Conservation (phyloP, 2,113 vertebrate species). For the Hippocampus abdominalis region DNA sequence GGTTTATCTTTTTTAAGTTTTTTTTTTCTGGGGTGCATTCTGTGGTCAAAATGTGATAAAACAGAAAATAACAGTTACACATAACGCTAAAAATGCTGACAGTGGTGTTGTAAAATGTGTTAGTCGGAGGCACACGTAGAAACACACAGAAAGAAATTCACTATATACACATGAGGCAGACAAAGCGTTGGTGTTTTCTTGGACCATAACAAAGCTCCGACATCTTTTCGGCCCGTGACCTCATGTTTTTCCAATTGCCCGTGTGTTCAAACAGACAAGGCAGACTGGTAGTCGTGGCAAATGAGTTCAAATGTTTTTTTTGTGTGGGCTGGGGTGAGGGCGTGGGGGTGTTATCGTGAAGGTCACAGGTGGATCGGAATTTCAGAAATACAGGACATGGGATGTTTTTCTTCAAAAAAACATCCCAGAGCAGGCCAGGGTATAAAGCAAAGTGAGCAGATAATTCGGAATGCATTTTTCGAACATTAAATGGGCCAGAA, state of each 20-base stretch:
- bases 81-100: slow-evolving; percentile 38
- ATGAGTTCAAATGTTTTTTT: slow-evolving; percentile 25
- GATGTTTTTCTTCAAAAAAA: no score
- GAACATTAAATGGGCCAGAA: no score
- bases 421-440: no score
- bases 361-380: slow-evolving; percentile 17
- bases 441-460: no score
- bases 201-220: slow-evolving; percentile 37
- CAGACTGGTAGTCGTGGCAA: slow-evolving; percentile 40
- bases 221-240: slow-evolving; percentile 58
- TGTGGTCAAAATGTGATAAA: slow-evolving; percentile 65
- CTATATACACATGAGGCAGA: slow-evolving; percentile 38
- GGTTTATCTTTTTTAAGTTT: slow-evolving; percentile 54
- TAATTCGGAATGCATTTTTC: no score
- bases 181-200: slow-evolving; percentile 42
- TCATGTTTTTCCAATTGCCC: slow-evolving; percentile 37
- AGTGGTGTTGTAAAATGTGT: slow-evolving; percentile 55
- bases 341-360: slow-evolving; percentile 13
- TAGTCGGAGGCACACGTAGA: slow-evolving; percentile 59
- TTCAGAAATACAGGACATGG: neutral
- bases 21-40: slow-evolving; percentile 54
- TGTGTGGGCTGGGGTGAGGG: no score
- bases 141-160: slow-evolving; percentile 53
- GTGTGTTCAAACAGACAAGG: slow-evolving; percentile 44
- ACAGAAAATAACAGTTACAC: slow-evolving; percentile 22